Evolutionary conservation across 64 coral and sea anemone species (phyloP), one percentile per base, ranked within the genome.

Genomic region (Pocillopora damicornis): DNA sequence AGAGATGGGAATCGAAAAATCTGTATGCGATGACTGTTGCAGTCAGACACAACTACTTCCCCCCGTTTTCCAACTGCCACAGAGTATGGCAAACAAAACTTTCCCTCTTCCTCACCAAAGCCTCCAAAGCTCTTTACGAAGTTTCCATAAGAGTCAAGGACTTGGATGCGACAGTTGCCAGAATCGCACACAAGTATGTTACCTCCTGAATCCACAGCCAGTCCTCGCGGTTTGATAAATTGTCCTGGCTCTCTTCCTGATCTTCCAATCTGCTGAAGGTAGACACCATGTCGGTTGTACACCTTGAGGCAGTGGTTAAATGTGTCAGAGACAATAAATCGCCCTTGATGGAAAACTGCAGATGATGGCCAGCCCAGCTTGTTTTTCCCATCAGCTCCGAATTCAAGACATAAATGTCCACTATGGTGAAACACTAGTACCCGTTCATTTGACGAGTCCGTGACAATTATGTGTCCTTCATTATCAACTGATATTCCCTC

Each of bases 251-350:
- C 77, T 63, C 15, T 88, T 64, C 90, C 90, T 4, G 85, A 76
- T 60, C 85, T 86, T 38, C 90, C 90, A 73, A 92, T 81, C 35
- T 88, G 75, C 62, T 74, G 76, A 20, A 81, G 57, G 74, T 81
- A 92, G 57, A 81, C 30, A 15, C 90, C 90, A 35, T 88, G 76
- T 16, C 87, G 69, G 74, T 92, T 87, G 51, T 80, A 92, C 11
- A 92, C 79, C 76, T 92, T 92, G 0, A 92, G 85, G 57, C 90
- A 92, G 77, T 92, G 85, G 26, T 92, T 88, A 22, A 92, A 88
- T 38, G 90, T 92, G 35, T 92, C 90, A 9, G 90, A 92, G 4
- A 92, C 90, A 67, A 92, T 85, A 88, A 88, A 92, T 2, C 35
- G 85, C 18, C 79, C 90, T 20, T 87, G 78, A 61, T 81, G 38